These are phyloP conservation scores for Amphiura filiformis DNA, from an alignment of 35 echinoderm and acorn worm genomes.

Conservation along the genomic window DNA sequence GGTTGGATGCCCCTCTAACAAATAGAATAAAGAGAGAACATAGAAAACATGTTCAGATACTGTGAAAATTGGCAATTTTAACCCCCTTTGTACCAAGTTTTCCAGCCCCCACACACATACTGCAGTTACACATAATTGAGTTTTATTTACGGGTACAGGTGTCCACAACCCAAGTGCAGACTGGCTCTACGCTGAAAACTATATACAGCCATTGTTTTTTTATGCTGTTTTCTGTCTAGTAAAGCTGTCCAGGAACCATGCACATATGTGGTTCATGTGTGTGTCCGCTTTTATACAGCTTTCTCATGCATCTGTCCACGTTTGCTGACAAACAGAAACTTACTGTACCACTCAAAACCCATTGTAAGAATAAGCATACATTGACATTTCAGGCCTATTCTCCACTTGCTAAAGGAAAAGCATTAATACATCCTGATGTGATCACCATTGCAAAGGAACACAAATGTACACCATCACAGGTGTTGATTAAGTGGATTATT, in stretches of 20 bases:
- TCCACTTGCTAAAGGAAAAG: constrained; percentile 5
- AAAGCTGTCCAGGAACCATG: neutral
- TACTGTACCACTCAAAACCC: too few species aligned
- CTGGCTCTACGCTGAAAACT: neutral
- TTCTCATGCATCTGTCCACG: neutral
- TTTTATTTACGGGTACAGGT: neutral
- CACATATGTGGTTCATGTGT: neutral
- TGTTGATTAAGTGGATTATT: neutral
- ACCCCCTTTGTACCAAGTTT: neutral
- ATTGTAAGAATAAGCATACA: too few species aligned
- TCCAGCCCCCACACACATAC: too few species aligned
- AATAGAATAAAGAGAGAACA: too few species aligned
- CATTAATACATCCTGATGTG: neutral
- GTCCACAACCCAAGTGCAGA: neutral
- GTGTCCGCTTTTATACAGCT: neutral
- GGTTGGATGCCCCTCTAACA: neutral
- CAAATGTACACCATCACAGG: neutral
- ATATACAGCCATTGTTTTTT: neutral
- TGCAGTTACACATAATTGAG: too few species aligned
- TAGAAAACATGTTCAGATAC: too few species aligned
- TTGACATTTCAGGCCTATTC: constrained; percentile 16
- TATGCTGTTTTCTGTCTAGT: neutral
- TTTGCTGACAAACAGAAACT: neutral
- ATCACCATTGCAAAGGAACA: neutral
- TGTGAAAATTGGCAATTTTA: too few species aligned